Conservation (phyloP, 2,797 vertebrate genomes). For the Chanos chanos region DNA sequence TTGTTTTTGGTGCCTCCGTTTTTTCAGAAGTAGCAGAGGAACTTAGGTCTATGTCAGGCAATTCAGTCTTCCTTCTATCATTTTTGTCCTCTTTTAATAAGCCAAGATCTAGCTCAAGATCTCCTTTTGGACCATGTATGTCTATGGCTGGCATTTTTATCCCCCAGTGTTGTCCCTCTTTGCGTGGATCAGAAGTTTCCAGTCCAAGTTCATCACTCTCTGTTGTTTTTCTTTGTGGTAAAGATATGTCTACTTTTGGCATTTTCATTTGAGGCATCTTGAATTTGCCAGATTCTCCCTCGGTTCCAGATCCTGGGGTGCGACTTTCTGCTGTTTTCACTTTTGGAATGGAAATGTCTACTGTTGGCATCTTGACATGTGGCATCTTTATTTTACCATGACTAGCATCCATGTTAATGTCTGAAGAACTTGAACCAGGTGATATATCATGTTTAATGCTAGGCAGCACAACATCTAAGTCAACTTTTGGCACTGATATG, state of each 20-base stretch:
- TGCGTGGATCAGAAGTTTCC: constrained; percentile 22
- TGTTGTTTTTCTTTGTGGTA: constrained; percentile 45
- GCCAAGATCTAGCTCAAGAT: constrained; percentile 50
- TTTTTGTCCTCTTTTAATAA: constrained; percentile 52
- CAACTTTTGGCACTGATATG: constrained; percentile 68
- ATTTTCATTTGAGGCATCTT: constrained; percentile 44
- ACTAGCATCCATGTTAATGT: constrained; percentile 36
- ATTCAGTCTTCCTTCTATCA: constrained; percentile 56
- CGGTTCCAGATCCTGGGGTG: constrained; percentile 25
- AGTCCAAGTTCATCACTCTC: constrained; percentile 24
- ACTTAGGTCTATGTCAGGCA: constrained; percentile 54
- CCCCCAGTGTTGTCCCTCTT: constrained; percentile 24
- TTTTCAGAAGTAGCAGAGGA: constrained; percentile 36
- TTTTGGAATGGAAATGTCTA: constrained; percentile 56
- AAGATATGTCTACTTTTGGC: constrained; percentile 53
- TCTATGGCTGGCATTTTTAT: constrained; percentile 54
- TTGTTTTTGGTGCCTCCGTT: constrained; percentile 62
- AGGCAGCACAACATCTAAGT: constrained; percentile 64
- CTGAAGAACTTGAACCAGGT: neutral
- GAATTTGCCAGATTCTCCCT: constrained; percentile 28
- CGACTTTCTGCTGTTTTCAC: constrained; percentile 35
- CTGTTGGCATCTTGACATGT: constrained; percentile 50
- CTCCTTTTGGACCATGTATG: constrained; percentile 53
- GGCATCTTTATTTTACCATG: constrained; percentile 40
- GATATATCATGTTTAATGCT: constrained; percentile 48